These are phyloP conservation scores for Brachystomella parvula DNA, from an alignment of 1,140 invertebrate genomes.

Conservation along the genomic window DNA sequence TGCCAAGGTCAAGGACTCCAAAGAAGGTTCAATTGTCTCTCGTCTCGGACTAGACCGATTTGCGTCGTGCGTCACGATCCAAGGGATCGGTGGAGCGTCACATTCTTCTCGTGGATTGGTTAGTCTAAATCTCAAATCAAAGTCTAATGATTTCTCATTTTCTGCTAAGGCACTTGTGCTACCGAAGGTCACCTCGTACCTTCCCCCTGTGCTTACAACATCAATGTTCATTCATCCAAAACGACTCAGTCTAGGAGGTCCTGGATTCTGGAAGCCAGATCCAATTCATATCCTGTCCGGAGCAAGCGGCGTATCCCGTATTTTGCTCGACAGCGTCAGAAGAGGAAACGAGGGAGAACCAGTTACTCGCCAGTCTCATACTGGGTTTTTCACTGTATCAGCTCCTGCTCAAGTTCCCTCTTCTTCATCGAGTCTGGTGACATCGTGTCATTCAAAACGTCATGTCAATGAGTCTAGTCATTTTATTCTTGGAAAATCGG, in stretches of 20 bases:
- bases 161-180: background rate
- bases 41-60: background rate
- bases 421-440: too few relatives aligned
- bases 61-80: background rate
- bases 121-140: background rate
- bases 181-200: background rate
- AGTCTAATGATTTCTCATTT: background rate
- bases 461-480: background rate
- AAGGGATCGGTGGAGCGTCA: background rate
- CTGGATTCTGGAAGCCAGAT: background rate
- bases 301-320: background rate
- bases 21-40: background rate
- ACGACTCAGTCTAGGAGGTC: background rate
- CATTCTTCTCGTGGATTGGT: background rate
- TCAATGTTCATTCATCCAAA: background rate
- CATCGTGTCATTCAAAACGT: background rate
- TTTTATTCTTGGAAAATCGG: background rate
- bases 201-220: background rate
- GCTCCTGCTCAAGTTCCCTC: background rate
- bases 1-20: background rate
- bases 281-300: constrained; percentile 6
- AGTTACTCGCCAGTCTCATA: background rate
- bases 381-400: background rate
- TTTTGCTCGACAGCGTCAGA: background rate
- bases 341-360: background rate